phyloP scores from a whole-genome alignment of 1,140 invertebrate species.

The Drosophila kohkoa region DNA sequence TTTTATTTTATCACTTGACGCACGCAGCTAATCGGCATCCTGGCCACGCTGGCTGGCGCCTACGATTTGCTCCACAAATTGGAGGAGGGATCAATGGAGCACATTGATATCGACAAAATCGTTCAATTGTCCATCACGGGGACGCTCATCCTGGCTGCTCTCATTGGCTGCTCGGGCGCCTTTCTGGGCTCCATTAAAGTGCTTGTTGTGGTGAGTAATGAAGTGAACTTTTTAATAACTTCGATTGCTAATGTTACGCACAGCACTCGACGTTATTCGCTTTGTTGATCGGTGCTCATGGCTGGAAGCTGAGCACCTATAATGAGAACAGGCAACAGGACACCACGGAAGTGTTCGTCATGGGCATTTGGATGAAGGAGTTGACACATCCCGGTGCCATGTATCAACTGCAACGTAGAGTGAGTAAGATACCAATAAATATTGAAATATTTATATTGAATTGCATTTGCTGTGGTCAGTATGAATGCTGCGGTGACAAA shows the following conservation, averaged over 20 bases:
- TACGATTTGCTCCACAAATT: conserved; percentile 64
- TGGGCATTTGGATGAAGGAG: conserved; percentile 71
- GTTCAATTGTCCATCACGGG: conserved; percentile 62
- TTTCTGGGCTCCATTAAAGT: conserved; percentile 77
- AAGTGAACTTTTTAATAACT: background rate
- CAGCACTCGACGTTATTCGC: conserved; percentile 65
- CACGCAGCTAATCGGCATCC: conserved; percentile 59
- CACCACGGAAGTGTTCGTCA: conserved; percentile 63
- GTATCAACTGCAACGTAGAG: conserved; percentile 62
- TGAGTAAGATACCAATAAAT: background rate
- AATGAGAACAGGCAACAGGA: conserved; percentile 62
- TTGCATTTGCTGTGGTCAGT: conserved; percentile 34
- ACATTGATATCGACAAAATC: conserved; percentile 68
- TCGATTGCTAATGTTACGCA: background rate
- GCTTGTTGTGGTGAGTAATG: conserved; percentile 59
- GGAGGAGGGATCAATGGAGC: conserved; percentile 62
- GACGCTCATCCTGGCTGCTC: conserved; percentile 56
- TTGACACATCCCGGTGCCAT: conserved; percentile 66
- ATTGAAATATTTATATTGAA: background rate
- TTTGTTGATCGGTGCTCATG: conserved; percentile 60
- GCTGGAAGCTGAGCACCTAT: conserved; percentile 70
- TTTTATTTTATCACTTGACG: conserved; percentile 18
- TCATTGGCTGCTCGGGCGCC: conserved; percentile 72
- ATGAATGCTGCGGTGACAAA: conserved; percentile 71
- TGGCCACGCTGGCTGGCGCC: conserved; percentile 67